These are phyloP conservation scores for Lottia gigantea DNA, from an alignment of 2,888 invertebrate species.

Conservation along the genomic window DNA sequence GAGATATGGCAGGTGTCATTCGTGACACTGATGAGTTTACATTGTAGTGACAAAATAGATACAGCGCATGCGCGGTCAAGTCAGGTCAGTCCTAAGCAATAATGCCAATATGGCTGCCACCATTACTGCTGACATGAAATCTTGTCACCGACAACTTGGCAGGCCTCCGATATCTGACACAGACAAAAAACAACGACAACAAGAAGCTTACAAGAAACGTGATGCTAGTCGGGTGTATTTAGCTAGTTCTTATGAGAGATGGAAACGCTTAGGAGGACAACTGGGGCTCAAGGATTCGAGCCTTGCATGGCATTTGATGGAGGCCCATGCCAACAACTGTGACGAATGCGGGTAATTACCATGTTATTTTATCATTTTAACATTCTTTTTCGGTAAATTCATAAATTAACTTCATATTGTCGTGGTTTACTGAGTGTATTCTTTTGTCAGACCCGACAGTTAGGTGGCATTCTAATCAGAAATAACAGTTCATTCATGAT, in stretches of 20 bases:
- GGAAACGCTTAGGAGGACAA: conserved; percentile 34
- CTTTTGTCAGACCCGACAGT: background rate
- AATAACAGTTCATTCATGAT: conserved; percentile 7
- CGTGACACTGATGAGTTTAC: conserved; percentile 11
- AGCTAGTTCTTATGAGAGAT: conserved; percentile 36
- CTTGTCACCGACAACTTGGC: conserved; percentile 20
- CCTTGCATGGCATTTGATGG: conserved; percentile 44
- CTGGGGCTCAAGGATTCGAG: conserved; percentile 38
- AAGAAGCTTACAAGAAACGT: conserved; percentile 35
- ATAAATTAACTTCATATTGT: no score
- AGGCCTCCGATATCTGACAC: conserved; percentile 31
- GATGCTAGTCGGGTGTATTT: conserved; percentile 36
- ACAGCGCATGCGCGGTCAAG: conserved; percentile 8
- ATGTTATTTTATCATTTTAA: background rate
- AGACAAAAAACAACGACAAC: conserved; percentile 32
- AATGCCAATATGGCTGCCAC: conserved; percentile 11
- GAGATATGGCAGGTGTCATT: conserved; percentile 11
- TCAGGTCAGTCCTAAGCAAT: conserved; percentile 11
- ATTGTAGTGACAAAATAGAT: background rate
- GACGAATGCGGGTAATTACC: conserved; percentile 33
- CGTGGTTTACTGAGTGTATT: no score
- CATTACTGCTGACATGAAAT: conserved; percentile 7
- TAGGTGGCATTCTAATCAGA: background rate
- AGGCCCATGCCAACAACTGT: conserved; percentile 39
- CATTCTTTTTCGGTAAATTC: no score